phyloP scores from a whole-genome alignment of 2,888 invertebrate genomes.

The Julus scandinavius region DNA sequence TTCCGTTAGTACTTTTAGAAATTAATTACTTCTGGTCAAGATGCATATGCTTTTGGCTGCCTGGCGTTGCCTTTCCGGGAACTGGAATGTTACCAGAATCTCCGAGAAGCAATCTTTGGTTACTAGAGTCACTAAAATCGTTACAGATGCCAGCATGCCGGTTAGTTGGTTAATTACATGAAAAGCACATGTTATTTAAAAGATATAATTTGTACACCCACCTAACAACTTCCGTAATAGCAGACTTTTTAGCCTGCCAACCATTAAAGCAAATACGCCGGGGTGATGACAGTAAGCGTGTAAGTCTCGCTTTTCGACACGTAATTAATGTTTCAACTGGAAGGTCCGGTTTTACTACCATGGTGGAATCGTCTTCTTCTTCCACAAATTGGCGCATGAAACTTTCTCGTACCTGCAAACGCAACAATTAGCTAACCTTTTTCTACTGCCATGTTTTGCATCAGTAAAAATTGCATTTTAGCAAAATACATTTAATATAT shows the following conservation, averaged over 20 bases:
- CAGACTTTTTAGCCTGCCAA: conserved; percentile 58
- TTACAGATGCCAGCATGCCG: background rate
- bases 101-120: conserved; percentile 88
- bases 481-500: no score
- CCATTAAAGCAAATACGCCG: conserved; percentile 55
- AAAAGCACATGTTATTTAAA: background rate
- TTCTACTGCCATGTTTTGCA: background rate
- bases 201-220: background rate
- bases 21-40: conserved; percentile 73
- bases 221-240: conserved; percentile 56
- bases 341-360: conserved; percentile 72
- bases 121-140: conserved; percentile 80
- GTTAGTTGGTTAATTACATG: conserved; percentile 58
- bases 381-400: conserved; percentile 98
- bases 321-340: conserved; percentile 78
- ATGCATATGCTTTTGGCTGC: conserved; percentile 83
- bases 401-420: conserved; percentile 85
- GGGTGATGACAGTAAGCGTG: conserved; percentile 63
- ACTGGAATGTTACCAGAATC: conserved; percentile 94
- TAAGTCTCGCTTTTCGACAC: conserved; percentile 85
- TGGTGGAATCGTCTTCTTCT: conserved; percentile 73
- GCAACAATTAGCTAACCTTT: background rate
- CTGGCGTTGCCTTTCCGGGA: conserved; percentile 79
- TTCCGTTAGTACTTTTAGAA: background rate
- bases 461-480: no score